Percentiles rank a stretch among this genome's conserved stretches.
Evolutionary conservation across 2,113 vertebrate genomes (phyloP).

Genomic region (Tyto alba): DNA sequence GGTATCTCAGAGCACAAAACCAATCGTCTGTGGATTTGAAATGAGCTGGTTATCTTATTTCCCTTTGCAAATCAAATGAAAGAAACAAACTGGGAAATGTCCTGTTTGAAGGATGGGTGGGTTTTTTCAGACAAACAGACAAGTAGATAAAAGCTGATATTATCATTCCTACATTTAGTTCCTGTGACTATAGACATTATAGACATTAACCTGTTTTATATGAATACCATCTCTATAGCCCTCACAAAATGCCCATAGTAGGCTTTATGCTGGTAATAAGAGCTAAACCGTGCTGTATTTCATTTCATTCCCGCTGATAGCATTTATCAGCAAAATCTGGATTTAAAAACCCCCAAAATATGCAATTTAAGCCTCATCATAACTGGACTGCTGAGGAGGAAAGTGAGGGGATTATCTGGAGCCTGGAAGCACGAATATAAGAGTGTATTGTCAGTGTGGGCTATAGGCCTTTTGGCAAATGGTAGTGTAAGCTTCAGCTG

Average conservation of each 20-base stretch:
- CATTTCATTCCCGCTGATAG: constrained; percentile 96
- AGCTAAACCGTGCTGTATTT: constrained; percentile 87
- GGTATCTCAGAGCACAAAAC: not conserved
- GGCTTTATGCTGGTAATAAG: constrained; percentile 74
- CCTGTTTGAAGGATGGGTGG: not conserved
- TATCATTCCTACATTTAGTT: constrained; percentile 59
- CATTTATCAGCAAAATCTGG: constrained; percentile 98
- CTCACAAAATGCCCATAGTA: constrained; percentile 50
- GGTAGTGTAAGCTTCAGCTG: constrained; percentile 91
- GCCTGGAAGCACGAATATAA: constrained; percentile 84
- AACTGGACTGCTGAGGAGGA: constrained; percentile 83
- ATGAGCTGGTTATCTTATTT: not conserved
- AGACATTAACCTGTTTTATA: constrained; percentile 60
- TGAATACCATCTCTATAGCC: constrained; percentile 54
- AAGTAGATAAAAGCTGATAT: constrained; percentile 47
- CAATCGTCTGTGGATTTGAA: not conserved
- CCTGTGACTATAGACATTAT: constrained; percentile 60
- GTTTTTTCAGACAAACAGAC: not conserved
- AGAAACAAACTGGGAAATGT: not conserved
- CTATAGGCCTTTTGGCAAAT: constrained; percentile 89
- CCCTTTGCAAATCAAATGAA: not conserved
- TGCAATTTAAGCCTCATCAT: constrained; percentile 97
- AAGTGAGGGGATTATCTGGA: constrained; percentile 90
- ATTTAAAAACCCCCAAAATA: constrained; percentile 87
- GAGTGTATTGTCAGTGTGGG: constrained; percentile 88